These are phyloP conservation scores for Paramisgurnus dabryanus DNA, from an alignment of 2,113 vertebrate species.

Conservation along the genomic window DNA sequence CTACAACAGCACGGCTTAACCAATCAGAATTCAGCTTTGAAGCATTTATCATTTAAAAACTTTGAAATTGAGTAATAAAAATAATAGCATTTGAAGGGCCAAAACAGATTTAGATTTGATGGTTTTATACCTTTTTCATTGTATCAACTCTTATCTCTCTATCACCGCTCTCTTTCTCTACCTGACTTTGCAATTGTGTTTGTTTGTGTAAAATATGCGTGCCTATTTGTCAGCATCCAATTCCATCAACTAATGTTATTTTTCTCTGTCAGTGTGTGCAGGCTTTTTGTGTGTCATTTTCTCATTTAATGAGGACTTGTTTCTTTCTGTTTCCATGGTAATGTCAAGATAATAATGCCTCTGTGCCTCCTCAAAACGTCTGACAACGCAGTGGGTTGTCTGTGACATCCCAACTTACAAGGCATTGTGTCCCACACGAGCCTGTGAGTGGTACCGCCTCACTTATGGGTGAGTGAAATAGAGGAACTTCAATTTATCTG, in stretches of 20 bases:
- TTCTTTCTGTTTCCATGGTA: conserved; percentile 39
- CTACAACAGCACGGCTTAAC: no score
- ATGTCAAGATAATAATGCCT: conserved; percentile 37
- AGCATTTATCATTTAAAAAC: no score
- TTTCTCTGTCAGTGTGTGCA: neutral
- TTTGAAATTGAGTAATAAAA: no score
- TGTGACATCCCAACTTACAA: conserved; percentile 34
- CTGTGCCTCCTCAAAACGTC: conserved; percentile 24
- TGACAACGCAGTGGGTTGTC: conserved; percentile 19
- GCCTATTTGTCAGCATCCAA: neutral
- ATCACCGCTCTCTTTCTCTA: neutral
- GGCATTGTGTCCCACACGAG: conserved; percentile 15
- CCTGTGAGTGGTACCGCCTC: neutral
- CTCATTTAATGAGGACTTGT: conserved; percentile 33
- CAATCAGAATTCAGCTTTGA: no score
- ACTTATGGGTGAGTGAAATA: neutral
- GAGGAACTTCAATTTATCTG: neutral
- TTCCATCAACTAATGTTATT: conserved; percentile 14
- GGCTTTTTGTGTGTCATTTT: conserved; percentile 11
- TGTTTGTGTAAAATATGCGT: neutral
- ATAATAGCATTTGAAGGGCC: no score
- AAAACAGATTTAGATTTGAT: no score
- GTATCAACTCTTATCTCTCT: neutral
- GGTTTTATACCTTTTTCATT: neutral
- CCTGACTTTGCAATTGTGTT: conserved; percentile 10